These are phyloP conservation scores for Onychorhynchus coronatus DNA, from an alignment of 2,113 vertebrate species.

Conservation along the genomic window DNA sequence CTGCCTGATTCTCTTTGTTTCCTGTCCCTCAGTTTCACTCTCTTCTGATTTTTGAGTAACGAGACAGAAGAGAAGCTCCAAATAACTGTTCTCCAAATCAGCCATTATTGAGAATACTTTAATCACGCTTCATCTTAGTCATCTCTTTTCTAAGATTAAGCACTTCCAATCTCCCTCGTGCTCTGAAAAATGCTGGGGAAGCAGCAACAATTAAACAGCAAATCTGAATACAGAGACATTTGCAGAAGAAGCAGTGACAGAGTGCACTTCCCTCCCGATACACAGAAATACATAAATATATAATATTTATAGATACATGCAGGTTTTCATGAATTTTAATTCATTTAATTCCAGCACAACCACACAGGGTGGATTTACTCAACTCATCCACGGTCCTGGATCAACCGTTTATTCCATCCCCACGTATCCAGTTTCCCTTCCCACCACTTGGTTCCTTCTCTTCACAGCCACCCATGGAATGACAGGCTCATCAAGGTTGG, in stretches of 20 bases:
- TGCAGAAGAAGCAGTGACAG: background rate
- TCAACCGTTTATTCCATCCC: background rate
- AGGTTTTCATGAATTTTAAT: background rate
- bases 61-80: background rate
- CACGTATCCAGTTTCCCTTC: background rate
- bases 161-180: background rate
- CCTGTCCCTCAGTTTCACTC: background rate
- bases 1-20: background rate
- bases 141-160: background rate
- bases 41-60: background rate
- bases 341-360: background rate
- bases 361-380: background rate
- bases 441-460: background rate
- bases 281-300: background rate
- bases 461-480: background rate
- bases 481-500: background rate
- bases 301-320: background rate
- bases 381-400: fast-evolving
- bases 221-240: background rate
- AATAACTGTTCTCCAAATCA: background rate
- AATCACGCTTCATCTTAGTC: background rate
- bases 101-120: background rate
- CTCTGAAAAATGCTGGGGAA: background rate
- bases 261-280: background rate
- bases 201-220: background rate